These are phyloP conservation scores for Petrolisthes manimaculis DNA, from an alignment of 2,888 invertebrate species.

Conservation along the genomic window DNA sequence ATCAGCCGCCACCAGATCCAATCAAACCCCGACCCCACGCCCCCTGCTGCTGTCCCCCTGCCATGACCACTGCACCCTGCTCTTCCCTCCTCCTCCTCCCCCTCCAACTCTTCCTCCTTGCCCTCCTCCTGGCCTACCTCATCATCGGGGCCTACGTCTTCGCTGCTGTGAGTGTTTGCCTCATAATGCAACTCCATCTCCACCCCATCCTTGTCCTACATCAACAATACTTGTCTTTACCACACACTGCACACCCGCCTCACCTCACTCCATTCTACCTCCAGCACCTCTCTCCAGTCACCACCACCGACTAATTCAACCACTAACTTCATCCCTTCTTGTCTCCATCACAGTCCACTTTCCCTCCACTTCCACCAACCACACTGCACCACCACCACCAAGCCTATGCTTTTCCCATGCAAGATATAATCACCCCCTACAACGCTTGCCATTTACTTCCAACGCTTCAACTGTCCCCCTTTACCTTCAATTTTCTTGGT, in stretches of 20 bases:
- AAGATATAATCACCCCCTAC: not conserved
- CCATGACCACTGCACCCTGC: slow-evolving; percentile 17
- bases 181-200: not conserved
- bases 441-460: not conserved
- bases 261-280: not conserved
- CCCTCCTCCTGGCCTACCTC: slow-evolving; percentile 25
- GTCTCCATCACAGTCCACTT: not conserved
- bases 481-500: not conserved
- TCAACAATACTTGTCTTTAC: not conserved
- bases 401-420: not conserved
- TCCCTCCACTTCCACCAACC: not conserved
- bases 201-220: not conserved
- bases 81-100: slow-evolving; percentile 38
- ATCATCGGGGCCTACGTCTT: slow-evolving; percentile 41
- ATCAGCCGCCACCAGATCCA: slow-evolving; percentile 26
- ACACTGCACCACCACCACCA: not conserved
- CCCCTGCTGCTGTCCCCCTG: slow-evolving; percentile 26
- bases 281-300: not conserved
- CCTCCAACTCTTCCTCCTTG: slow-evolving; percentile 32
- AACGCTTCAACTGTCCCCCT: too few relatives aligned
- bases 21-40: slow-evolving; percentile 17
- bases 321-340: not conserved
- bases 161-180: slow-evolving; percentile 15
- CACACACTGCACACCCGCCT: not conserved
- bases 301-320: not conserved